These are phyloP conservation scores for Polyploca ridens DNA, from an alignment of 2,888 invertebrate species.

Conservation along the genomic window DNA sequence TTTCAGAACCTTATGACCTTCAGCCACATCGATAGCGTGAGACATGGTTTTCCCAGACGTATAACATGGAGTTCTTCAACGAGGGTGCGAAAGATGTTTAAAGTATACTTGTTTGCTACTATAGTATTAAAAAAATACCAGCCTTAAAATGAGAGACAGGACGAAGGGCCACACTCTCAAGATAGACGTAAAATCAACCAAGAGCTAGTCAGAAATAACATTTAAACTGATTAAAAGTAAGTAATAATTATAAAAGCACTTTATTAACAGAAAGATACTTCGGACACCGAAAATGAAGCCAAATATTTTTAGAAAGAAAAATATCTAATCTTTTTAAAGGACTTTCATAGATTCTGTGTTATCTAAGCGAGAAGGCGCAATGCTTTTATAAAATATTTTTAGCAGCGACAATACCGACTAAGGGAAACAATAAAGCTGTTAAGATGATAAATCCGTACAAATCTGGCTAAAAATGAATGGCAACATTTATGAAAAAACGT, in stretches of 20 bases:
- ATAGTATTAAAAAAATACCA: too few species aligned
- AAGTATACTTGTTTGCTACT: too few species aligned
- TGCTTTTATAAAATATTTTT: constrained; percentile 10
- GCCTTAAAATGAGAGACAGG: too few species aligned
- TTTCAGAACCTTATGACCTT: too few species aligned
- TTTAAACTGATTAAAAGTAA: neutral
- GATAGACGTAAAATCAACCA: too few species aligned
- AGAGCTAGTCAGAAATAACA: too few species aligned
- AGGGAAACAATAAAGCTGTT: constrained; percentile 33
- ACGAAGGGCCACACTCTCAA: too few species aligned
- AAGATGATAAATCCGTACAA: constrained; percentile 23
- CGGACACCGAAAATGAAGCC: neutral
- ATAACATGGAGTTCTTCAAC: too few species aligned
- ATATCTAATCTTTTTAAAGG: neutral
- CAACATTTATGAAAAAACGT: constrained; percentile 16
- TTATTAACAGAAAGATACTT: neutral
- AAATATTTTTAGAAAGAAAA: neutral
- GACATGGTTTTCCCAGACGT: too few species aligned
- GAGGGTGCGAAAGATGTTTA: too few species aligned
- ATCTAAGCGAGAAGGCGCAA: neutral
- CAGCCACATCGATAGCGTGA: neutral
- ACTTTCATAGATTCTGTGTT: too few species aligned
- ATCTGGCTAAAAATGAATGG: constrained; percentile 22
- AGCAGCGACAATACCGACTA: constrained; percentile 14
- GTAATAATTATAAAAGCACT: neutral